Base-by-base conservation (phyloP, 2,888 invertebrate species). In the Capitulum mitella region DNA sequence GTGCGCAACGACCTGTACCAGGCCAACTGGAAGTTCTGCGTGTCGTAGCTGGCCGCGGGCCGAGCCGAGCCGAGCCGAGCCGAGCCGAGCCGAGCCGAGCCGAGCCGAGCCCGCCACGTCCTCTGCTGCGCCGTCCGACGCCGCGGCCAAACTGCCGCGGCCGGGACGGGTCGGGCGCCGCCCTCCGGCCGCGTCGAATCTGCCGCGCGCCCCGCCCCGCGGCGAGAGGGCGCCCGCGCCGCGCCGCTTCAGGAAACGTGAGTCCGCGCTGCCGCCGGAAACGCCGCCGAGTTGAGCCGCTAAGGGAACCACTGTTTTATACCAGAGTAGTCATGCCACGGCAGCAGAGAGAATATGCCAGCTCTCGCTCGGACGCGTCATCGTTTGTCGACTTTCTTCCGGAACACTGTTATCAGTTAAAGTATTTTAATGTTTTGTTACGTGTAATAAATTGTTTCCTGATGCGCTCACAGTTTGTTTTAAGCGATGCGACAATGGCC, bases 11-110 rank as follows among this genome's bases (percentile, higher is more conserved):
- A 88, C 48, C 95, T 87, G 86, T 95, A 95, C 12, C 88, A 87
- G 81, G 89, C 89, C 95, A 95, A 96, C 79, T 89, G 89, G 85
- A 95, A 96, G 0, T 89, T 87, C 12, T 87, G 86, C 1, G 88
- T 87, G 83, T 90, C 90, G 83, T 90, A 91, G 10, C 91, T 91
- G 85, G 98, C 97, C 3, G 96, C 95, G 10, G 94, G 94, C 54
- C 98, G 87, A 0, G 91, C 88, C 80, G 98, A 91, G 78, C 90
- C 91, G 85, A 97, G 92, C 32, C 91, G 90, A 12, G 43, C 43
- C 6, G 43, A 5, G 43, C 6, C 43, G 43, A 12, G 43, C 43
- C 64, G n/a, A n/a, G n/a, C n/a, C n/a, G n/a, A n/a, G n/a, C n/a
- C n/a, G n/a, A n/a, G n/a, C n/a, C 22, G 22, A 22, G 51, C 14